Conservation (phyloP, 2,797 vertebrate species). For the Triplophysa bombifrons region DNA sequence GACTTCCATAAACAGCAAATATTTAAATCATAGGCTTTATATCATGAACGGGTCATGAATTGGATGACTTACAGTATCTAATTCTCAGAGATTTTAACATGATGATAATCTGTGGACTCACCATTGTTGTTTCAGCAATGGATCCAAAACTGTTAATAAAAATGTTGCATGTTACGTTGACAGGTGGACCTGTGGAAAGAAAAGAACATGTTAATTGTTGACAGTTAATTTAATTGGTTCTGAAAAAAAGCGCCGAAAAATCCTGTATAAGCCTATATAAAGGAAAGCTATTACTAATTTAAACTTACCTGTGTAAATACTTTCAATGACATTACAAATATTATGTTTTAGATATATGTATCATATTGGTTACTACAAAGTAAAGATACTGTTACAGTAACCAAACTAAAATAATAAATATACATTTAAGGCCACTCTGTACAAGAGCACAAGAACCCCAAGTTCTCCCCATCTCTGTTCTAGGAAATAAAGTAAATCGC, state of each 20-base stretch:
- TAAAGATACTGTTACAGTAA: slow-evolving; percentile 14
- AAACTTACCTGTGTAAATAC: slow-evolving; percentile 51
- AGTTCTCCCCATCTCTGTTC: slow-evolving; percentile 44
- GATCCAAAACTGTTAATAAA: slow-evolving; percentile 99
- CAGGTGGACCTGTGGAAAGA: slow-evolving; percentile 87
- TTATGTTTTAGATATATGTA: neutral
- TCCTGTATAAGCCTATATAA: neutral
- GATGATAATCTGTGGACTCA: slow-evolving; percentile 70
- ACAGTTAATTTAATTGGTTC: neutral
- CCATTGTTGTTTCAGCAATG: slow-evolving; percentile 99
- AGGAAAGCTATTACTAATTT: neutral
- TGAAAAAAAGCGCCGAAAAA: neutral
- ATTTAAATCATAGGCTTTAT: neutral
- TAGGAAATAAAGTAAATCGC: slow-evolving; percentile 38
- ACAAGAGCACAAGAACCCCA: slow-evolving; percentile 58
- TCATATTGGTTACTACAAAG: neutral
- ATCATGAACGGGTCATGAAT: neutral
- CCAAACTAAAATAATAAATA: slow-evolving; percentile 44
- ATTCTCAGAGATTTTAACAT: neutral
- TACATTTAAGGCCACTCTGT: slow-evolving; percentile 56
- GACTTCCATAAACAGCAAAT: neutral
- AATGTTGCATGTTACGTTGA: slow-evolving; percentile 99
- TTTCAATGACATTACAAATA: neutral
- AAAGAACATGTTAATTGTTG: neutral
- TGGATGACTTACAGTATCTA: neutral